Base-by-base conservation (phyloP, 2,888 invertebrate genomes). In the Eubasilissa splendida region DNA sequence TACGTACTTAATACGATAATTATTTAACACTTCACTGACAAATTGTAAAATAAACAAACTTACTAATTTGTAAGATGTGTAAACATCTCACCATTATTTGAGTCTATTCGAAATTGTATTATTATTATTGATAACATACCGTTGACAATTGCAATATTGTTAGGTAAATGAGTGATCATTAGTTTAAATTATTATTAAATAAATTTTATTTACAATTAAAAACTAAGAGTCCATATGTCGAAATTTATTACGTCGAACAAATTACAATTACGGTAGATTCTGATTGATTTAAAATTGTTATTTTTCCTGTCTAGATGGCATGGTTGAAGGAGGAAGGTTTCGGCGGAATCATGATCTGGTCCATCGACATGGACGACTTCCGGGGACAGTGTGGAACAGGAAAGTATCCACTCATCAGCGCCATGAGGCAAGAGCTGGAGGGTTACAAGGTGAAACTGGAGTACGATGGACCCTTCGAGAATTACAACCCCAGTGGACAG, bases 321-420 rank as follows among this genome's bases (percentile, higher is more conserved):
- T 98, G 97, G 97, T 90, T 97, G 81, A 97, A 96, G 87, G 96
- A 97, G 86, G 96, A 96, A 92, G 97, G 96, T 50, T 97, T 97
- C 84, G 98, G 97, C 60, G 98, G 98, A 31, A 96, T 98, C 79
- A 98, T 98, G 97, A 95, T 98, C 74, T 98, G 98, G 98, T 97
- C 97, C 0, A 92, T 98, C 50, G 98, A 98, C 86, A 95, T 98
- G 96, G 98, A 98, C 86, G 98, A 98, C 88, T 98, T 98, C 90
- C 91, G 94, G 84, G 97, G 97, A 10, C 93, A 94, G 10, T 98
- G 98, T 86, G 97, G 97, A 10, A 94, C 95, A 77, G 96, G 96
- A 65, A 97, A 96, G 86, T 98, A 95, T 87, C 98, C 98, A 0
- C 90, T 98, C 68, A 93, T 98, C 82, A 95, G 93, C 77, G 94